phyloP scores from a whole-genome alignment of 1,140 invertebrate genomes.

The Zaprionus ghesquierei region DNA sequence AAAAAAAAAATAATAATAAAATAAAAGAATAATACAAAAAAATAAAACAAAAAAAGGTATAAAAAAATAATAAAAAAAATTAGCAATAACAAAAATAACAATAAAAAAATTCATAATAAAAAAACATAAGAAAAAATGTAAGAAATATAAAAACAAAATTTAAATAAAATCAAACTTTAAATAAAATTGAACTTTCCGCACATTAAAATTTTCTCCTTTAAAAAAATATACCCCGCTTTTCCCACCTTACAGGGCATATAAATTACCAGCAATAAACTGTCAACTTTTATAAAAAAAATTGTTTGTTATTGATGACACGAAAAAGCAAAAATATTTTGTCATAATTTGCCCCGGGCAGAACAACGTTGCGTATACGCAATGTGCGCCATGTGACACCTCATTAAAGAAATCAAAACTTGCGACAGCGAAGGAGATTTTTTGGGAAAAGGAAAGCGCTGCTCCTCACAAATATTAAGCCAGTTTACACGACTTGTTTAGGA shows the following conservation, averaged over 20 bases:
- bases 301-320: constrained; percentile 62
- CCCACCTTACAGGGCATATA: neutral
- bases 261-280: neutral
- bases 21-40: no score
- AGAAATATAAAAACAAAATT: neutral
- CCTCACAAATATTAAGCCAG: constrained; percentile 62
- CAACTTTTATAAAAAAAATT: constrained; percentile 34
- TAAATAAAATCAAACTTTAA: neutral
- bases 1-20: no score
- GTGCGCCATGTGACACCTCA: constrained; percentile 58
- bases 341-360: constrained; percentile 39
- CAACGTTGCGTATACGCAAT: constrained; percentile 43
- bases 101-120: no score
- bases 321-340: constrained; percentile 31
- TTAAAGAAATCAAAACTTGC: constrained; percentile 57
- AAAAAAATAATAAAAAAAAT: neutral
- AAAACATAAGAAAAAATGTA: no score
- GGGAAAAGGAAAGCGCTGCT: no score
- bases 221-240: neutral
- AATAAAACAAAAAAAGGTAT: neutral
- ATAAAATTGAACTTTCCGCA: neutral
- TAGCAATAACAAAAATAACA: no score
- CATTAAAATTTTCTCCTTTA: neutral
- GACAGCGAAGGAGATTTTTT: neutral
- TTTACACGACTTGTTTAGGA: constrained; percentile 74